These are phyloP conservation scores for Pecten maximus DNA, from an alignment of 2,888 invertebrate genomes.

Conservation along the genomic window DNA sequence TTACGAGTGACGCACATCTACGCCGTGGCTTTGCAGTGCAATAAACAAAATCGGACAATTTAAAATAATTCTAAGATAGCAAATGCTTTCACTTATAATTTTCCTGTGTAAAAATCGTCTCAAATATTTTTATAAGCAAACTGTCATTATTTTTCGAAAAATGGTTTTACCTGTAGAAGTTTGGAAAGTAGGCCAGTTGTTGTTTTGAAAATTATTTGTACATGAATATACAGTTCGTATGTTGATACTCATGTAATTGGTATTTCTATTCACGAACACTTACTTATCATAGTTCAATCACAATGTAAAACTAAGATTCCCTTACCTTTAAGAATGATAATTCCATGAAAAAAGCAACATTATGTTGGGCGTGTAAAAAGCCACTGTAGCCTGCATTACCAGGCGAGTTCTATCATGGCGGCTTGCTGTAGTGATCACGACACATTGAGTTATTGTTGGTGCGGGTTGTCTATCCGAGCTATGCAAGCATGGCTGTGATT, in stretches of 20 bases:
- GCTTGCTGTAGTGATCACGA: constrained; percentile 57
- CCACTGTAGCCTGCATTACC: constrained; percentile 16
- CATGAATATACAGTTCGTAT: neutral
- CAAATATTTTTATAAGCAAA: neutral
- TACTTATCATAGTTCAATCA: neutral
- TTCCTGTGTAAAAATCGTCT: neutral
- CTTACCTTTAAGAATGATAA: neutral
- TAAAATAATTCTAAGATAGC: neutral
- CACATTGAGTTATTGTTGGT: constrained; percentile 60
- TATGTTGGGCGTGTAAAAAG: neutral
- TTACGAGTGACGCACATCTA: neutral
- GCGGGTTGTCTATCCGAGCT: constrained; percentile 55
- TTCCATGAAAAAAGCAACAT: constrained; percentile 31
- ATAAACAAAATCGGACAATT: neutral
- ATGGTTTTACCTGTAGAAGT: constrained; percentile 1
- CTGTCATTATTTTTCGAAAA: neutral
- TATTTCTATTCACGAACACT: neutral
- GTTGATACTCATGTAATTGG: neutral
- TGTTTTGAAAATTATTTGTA: neutral
- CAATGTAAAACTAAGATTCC: neutral
- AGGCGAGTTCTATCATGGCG: constrained; percentile 53
- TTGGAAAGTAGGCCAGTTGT: constrained; percentile 22
- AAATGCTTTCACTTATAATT: neutral
- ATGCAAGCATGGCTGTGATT: constrained; percentile 52
- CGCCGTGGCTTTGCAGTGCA: neutral